Percentiles rank a stretch among this genome's conserved stretches.
These are phyloP conservation scores for Drosophila melanosoma DNA, from an alignment of 2,888 invertebrate genomes.

Conservation along the genomic window DNA sequence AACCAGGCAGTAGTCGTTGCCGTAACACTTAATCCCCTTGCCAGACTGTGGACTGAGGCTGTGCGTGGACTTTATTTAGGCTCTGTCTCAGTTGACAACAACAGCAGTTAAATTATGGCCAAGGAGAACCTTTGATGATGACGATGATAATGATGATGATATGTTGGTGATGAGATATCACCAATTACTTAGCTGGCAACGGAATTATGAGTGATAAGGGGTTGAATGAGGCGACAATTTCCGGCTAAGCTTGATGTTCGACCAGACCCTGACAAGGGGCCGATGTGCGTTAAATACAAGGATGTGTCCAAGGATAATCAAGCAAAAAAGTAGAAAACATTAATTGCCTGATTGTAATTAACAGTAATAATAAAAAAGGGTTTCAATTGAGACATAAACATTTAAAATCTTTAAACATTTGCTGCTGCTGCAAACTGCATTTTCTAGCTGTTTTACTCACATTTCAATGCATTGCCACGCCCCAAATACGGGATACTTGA, in stretches of 20 bases:
- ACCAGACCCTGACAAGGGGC: slow-evolving; percentile 10
- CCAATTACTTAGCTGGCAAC: slow-evolving; percentile 50
- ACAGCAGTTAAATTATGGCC: slow-evolving; percentile 25
- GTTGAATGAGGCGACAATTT: slow-evolving; percentile 42
- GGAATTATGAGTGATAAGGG: slow-evolving; percentile 47
- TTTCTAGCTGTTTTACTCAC: not conserved
- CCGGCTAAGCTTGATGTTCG: slow-evolving; percentile 25
- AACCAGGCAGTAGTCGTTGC: slow-evolving; percentile 36
- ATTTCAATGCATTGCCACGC: slow-evolving; percentile 5
- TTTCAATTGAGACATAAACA: not conserved
- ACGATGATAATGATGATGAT: not conserved
- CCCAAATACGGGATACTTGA: slow-evolving; percentile 13
- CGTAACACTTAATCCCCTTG: slow-evolving; percentile 59
- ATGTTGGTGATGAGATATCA: slow-evolving; percentile 27
- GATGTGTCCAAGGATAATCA: slow-evolving; percentile 29
- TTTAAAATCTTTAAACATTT: not conserved
- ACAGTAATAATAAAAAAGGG: slow-evolving; percentile 8
- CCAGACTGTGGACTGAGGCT: slow-evolving; percentile 20
- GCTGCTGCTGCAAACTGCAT: not conserved
- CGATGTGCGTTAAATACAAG: slow-evolving; percentile 23
- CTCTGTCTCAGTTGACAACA: slow-evolving; percentile 24
- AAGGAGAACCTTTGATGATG: not conserved
- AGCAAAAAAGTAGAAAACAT: not conserved
- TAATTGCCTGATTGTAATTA: slow-evolving; percentile 50
- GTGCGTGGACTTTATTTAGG: slow-evolving; percentile 34